These are phyloP conservation scores for Frankliniella intonsa DNA, from an alignment of 2,888 invertebrate genomes.

Conservation along the genomic window DNA sequence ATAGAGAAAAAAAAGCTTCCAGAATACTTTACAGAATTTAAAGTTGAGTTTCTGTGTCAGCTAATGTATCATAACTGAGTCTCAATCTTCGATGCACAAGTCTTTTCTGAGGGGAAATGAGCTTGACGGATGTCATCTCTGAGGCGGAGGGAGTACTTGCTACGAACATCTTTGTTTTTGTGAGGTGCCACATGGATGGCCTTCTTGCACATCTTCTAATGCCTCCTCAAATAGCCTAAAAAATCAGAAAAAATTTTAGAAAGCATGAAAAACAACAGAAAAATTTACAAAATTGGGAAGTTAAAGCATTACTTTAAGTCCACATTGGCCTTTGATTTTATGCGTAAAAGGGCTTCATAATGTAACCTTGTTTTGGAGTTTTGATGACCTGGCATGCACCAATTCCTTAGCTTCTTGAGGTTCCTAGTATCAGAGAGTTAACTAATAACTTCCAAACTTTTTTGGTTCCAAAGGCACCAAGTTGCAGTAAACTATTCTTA, in stretches of 20 bases:
- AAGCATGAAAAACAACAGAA: not conserved
- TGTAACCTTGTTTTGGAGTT: conserved; percentile 78
- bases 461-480: not conserved
- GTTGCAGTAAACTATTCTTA: conserved; percentile 29
- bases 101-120: conserved; percentile 29
- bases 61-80: conserved; percentile 39
- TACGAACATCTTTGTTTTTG: conserved; percentile 65
- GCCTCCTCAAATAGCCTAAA: conserved; percentile 64
- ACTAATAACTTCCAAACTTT: conserved; percentile 30
- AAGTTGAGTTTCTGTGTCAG: conserved; percentile 39
- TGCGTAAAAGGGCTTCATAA: conserved; percentile 91
- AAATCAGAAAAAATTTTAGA: not conserved
- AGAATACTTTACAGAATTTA: conserved; percentile 29
- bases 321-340: conserved; percentile 77
- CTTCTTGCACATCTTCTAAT: conserved; percentile 72
- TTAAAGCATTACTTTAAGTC: conserved; percentile 56
- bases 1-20: too few relatives aligned
- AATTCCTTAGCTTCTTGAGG: conserved; percentile 80
- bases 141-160: conserved; percentile 67
- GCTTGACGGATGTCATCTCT: conserved; percentile 61
- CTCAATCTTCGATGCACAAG: conserved; percentile 29
- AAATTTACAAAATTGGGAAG: not conserved
- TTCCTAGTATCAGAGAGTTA: conserved; percentile 55
- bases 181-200: conserved; percentile 70
- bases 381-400: conserved; percentile 79